phyloP scores from a whole-genome alignment of 1,140 invertebrate species.

The Drosophila ambigua region DNA sequence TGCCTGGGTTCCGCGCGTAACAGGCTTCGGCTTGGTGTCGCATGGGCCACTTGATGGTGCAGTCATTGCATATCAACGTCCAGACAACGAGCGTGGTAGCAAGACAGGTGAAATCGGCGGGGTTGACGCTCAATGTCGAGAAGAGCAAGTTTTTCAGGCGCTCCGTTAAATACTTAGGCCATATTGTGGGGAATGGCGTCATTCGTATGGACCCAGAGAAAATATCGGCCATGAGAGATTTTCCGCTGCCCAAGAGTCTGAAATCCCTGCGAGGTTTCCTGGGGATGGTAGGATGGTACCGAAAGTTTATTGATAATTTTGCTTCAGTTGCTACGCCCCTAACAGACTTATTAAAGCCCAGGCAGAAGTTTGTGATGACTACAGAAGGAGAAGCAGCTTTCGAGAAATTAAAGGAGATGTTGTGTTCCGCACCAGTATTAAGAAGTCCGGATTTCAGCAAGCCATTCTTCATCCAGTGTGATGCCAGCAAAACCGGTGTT shows the following conservation, averaged over 20 bases:
- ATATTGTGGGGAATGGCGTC: slow-evolving; percentile 12
- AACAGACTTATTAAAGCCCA: background rate
- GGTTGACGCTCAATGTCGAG: slow-evolving; percentile 5
- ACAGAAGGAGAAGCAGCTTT: background rate
- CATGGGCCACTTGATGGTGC: too few relatives aligned
- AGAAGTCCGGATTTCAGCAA: background rate
- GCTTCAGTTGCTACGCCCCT: background rate
- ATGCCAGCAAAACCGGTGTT: background rate
- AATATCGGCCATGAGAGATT: background rate
- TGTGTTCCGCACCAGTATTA: background rate
- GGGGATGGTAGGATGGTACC: slow-evolving; percentile 2
- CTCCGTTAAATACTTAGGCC: background rate
- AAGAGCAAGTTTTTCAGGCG: background rate
- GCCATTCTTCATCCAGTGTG: background rate
- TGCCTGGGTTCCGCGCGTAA: too few relatives aligned
- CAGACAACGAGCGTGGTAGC: too few relatives aligned
- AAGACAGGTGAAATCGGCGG: background rate
- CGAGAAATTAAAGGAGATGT: background rate
- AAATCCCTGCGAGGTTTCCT: background rate
- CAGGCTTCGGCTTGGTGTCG: too few relatives aligned
- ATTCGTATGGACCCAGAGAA: background rate
- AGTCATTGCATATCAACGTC: too few relatives aligned
- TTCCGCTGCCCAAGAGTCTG: background rate
- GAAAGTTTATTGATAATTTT: background rate
- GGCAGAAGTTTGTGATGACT: background rate